Base-by-base conservation (phyloP, 1,140 invertebrate species). In the Drosophila guanche region DNA sequence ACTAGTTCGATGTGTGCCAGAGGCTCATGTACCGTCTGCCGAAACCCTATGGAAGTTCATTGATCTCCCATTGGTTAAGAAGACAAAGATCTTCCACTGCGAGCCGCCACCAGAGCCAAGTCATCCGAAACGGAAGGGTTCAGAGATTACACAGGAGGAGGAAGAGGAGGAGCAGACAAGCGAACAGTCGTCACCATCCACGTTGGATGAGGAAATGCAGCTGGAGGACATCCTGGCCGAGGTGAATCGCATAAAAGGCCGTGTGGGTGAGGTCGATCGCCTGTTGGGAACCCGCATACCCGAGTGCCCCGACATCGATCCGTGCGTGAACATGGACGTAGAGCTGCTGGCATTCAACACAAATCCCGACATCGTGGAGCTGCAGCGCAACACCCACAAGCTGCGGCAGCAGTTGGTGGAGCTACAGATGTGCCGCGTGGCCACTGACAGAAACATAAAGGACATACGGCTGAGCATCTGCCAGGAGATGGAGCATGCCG, bases 361-460 rank as follows among this genome's bases (percentile, higher is more conserved):
- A 1, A 45, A 66, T 16, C 41, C 72, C 0, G 53, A 70, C 2
- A 66, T 81, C 0, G 33, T 62, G 0, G 8, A 62, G 8, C 41
- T 81, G 14, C 43, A 62, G 16, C 50, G 57, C 10, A 40, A 52
- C 12, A 69, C 48, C 45, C 27, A 58, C 5, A 68, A 69, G 43
- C 20, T 81, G 6, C 20, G 16, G 0, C 42, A 69, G 3, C 79
- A 80, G 40, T 14, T 80, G 5, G 25, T 5, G 3, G n/a, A 69
- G 27, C n/a, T 76, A 16, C 25, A 69, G 54, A 63, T 27, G 8
- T 29, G 2, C 51, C 47, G 33, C 33, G 8, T 37, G 33, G 33
- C 33, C 33, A 10, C 33, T 3, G 33, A 37, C 33, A 37, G 10
- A 1, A 37, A 37, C 2, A 4, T 62, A 4, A 45, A 52, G 22